Evolutionary conservation across 2,113 vertebrate species (phyloP).

Genomic region (Laticauda colubrina): DNA sequence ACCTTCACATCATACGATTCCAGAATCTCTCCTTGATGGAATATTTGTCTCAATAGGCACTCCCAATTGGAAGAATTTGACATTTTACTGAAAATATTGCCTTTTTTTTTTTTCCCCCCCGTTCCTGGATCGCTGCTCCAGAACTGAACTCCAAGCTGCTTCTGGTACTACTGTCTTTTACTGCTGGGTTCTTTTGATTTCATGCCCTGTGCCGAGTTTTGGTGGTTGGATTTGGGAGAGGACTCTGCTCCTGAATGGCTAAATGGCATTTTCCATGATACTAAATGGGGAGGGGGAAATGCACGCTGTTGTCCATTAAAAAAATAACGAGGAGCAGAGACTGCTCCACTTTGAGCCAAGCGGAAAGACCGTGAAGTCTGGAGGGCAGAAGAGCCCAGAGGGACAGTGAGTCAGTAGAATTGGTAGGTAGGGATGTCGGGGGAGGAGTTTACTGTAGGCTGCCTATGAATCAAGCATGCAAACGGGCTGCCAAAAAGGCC

Average conservation of each 20-base stretch:
- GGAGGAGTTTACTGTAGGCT: neutral
- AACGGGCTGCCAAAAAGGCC: neutral
- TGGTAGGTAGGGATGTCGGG: neutral
- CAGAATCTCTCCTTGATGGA: neutral
- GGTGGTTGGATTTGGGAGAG: neutral
- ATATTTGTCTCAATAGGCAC: neutral
- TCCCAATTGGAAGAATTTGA: neutral
- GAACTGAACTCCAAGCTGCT: neutral
- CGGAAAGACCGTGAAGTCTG: neutral
- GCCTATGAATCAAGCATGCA: neutral
- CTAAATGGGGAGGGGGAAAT: neutral
- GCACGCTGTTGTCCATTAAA: neutral
- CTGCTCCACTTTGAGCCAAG: neutral
- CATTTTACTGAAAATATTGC: neutral
- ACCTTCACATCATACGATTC: neutral
- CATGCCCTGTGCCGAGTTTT: neutral
- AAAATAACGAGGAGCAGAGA: neutral
- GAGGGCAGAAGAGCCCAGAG: too few relatives aligned
- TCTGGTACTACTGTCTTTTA: neutral
- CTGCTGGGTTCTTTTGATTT: neutral
- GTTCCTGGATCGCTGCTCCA: neutral
- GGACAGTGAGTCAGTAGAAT: neutral
- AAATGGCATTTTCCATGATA: neutral
- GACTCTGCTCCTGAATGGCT: neutral
- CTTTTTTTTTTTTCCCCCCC: too few relatives aligned